Base-by-base conservation (phyloP, 23 tunicate genomes). In the Diplosoma virens region DNA sequence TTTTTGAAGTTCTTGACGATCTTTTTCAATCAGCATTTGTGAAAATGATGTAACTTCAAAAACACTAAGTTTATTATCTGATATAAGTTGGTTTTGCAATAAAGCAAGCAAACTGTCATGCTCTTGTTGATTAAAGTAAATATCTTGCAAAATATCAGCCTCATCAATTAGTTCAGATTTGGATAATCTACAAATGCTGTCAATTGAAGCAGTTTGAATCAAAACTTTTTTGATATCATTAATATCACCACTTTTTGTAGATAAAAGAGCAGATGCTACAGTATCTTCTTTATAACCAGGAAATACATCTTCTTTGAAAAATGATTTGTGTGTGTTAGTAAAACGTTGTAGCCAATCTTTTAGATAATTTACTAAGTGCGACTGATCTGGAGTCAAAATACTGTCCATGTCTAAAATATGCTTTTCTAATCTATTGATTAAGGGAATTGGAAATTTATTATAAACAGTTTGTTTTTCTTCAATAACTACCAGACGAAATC, bases 381-480 rank as follows among this genome's bases (percentile, higher is more conserved):
- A n/a, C 29, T 77, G 73, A 1, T 65, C 27, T 3, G 48, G 46
- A 58, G 34, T 34, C 66, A 83, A 50, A 16, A 83, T 20, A 33
- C 82, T 75, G 20, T 29, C 28, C 58, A 67, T 71, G 1, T 65
- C 75, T 26, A 83, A 83, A 37, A 71, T 53, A 61, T 83, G 76
- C 47, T 83, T 83, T 64, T 83, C 88, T 7, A 83, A 52, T 32
- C 88, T 76, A 34, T 83, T 83, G 31, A 83, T 83, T 21, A 83
- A 58, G 21, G 88, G 82, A 1, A 64, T 83, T 6, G 88, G 82
- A 66, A 58, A 83, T 2, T 75, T 33, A 27, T 83, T 45, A 71
- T 78, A 78, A 30, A 83, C 88, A 30, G 50, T 59, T 33, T 83
- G 82, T 28, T 76, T 75, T 33, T 75, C 75, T 50, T 83, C 88